Percentiles rank a stretch among this genome's conserved stretches.
Conservation (phyloP, 2,888 invertebrate species). For the Ormyrus thymus region DNA sequence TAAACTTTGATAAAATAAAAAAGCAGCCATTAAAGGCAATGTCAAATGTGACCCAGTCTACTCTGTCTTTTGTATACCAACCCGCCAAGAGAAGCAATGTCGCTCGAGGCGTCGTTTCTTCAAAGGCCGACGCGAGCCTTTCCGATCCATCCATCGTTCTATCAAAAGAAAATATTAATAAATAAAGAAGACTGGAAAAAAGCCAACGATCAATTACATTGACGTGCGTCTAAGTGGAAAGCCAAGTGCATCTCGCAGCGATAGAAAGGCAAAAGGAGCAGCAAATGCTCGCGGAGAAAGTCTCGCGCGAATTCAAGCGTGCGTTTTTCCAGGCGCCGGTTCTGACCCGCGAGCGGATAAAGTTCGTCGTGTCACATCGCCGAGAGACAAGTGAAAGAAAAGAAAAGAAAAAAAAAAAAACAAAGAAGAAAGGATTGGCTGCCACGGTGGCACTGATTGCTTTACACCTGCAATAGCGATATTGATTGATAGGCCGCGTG, state of each 20-base stretch:
- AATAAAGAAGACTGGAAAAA: conserved; percentile 36
- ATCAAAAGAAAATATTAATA: conserved; percentile 42
- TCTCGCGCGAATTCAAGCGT: background rate
- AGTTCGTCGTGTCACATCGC: conserved; percentile 12
- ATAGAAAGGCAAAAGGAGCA: conserved; percentile 28
- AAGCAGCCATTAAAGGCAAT: conserved; percentile 14
- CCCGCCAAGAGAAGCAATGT: conserved; percentile 8
- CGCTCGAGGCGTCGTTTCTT: conserved; percentile 31
- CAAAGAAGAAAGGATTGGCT: conserved; percentile 15
- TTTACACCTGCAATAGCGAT: conserved; percentile 71
- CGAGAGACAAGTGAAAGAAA: background rate
- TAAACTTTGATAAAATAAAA: background rate
- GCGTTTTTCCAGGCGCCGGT: conserved; percentile 7
- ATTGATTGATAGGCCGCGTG: conserved; percentile 69
- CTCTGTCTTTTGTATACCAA: conserved; percentile 20
- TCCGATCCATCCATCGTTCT: conserved; percentile 23
- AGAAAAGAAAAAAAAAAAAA: background rate
- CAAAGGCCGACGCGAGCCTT: conserved; percentile 29
- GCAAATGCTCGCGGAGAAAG: conserved; percentile 27
- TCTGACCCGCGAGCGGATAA: conserved; percentile 10
- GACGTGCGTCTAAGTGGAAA: conserved; percentile 42
- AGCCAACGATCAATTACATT: conserved; percentile 50
- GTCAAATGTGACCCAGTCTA: conserved; percentile 30
- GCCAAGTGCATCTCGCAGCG: conserved; percentile 30
- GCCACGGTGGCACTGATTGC: conserved; percentile 64